Evolutionary conservation across 2,113 vertebrate genomes (phyloP).

Genomic region (Gracilinanus agilis): DNA sequence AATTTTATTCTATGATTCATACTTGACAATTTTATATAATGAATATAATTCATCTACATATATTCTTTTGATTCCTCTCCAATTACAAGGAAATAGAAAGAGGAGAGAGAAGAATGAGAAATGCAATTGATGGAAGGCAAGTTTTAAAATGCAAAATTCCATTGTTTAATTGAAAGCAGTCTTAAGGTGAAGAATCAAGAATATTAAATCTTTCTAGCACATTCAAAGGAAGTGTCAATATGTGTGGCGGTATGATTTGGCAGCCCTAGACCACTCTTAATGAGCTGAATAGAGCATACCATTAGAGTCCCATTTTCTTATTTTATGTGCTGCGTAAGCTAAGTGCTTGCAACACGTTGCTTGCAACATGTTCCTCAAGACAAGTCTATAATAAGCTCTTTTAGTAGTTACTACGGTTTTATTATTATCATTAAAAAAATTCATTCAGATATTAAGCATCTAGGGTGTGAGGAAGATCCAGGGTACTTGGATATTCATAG

Average conservation of each 20-base stretch:
- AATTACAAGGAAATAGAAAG: background rate
- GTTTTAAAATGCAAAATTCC: slow-evolving; percentile 13
- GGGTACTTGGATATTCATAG: too few relatives aligned
- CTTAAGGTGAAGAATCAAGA: background rate
- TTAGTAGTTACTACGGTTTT: background rate
- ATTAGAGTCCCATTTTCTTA: slow-evolving; percentile 3
- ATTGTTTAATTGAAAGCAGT: background rate
- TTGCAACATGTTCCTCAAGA: background rate
- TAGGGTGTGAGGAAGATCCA: too few relatives aligned
- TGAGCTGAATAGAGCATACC: background rate
- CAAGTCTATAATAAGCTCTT: background rate
- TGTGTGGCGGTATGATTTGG: background rate
- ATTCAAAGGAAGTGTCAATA: background rate
- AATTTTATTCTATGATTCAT: background rate
- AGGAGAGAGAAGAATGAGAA: background rate
- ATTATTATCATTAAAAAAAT: background rate
- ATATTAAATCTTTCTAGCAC: background rate
- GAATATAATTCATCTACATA: slow-evolving; percentile 2
- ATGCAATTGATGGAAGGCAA: background rate
- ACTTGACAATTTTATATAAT: slow-evolving; percentile 7
- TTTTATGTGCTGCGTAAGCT: background rate
- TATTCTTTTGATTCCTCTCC: slow-evolving; percentile 2
- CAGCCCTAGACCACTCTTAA: background rate
- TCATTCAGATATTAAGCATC: background rate
- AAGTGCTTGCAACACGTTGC: background rate